Conservation (phyloP, 2,888 invertebrate genomes). For the Acronicta leporina region DNA sequence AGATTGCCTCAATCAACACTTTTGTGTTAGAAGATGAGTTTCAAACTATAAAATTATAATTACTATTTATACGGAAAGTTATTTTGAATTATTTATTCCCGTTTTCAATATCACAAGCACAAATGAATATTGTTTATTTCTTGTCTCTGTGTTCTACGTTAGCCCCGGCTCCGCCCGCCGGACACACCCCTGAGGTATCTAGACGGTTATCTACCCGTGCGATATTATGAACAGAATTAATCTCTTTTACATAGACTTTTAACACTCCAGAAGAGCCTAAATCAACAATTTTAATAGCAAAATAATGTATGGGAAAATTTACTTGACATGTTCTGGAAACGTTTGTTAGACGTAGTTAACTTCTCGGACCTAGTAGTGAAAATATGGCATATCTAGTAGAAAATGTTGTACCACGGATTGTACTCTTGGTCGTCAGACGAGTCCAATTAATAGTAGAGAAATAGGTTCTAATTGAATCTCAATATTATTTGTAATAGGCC, state of each 20-base stretch:
- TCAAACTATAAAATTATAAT: constrained; percentile 23
- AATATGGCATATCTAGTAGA: constrained; percentile 30
- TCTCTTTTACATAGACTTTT: constrained; percentile 51
- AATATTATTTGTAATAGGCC: constrained; percentile 76
- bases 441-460: constrained; percentile 70
- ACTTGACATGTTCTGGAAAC: neutral
- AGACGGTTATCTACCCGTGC: constrained; percentile 69
- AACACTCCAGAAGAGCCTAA: constrained; percentile 30
- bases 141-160: constrained; percentile 69
- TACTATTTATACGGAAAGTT: constrained; percentile 18
- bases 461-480: constrained; percentile 78
- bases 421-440: constrained; percentile 28
- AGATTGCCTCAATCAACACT: constrained; percentile 38
- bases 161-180: constrained; percentile 74
- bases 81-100: constrained; percentile 44
- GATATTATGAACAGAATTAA: constrained; percentile 74
- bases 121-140: constrained; percentile 73
- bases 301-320: neutral
- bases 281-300: neutral
- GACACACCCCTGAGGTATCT: constrained; percentile 78
- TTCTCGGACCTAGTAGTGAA: neutral
- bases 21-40: constrained; percentile 30
- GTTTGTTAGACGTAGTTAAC: no score
- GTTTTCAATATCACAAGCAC: constrained; percentile 56
- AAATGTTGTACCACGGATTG: neutral